These are phyloP conservation scores for Liasis olivaceus DNA, from an alignment of 2,797 vertebrate species.

Conservation along the genomic window DNA sequence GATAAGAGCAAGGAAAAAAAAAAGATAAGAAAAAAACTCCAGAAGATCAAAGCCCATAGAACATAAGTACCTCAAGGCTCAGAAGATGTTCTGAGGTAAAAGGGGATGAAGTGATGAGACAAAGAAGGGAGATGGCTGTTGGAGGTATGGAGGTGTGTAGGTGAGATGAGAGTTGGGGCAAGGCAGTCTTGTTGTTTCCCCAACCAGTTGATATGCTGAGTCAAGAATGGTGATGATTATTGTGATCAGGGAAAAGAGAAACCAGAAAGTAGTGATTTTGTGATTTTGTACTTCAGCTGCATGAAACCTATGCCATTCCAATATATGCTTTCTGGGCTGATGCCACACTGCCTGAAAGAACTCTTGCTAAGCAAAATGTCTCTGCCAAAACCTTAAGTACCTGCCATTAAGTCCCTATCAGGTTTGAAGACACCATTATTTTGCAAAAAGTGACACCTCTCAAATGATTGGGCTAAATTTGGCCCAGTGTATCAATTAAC, in stretches of 20 bases:
- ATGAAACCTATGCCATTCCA: conserved; percentile 7
- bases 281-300: conserved; percentile 3
- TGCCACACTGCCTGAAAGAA: conserved; percentile 46
- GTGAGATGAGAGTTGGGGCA: background rate
- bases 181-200: no score
- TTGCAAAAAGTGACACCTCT: conserved; percentile 42
- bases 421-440: conserved; percentile 49
- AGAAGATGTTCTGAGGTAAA: background rate
- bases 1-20: background rate
- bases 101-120: background rate
- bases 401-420: conserved; percentile 43
- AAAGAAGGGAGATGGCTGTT: background rate
- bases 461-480: conserved; percentile 43
- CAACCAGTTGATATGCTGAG: background rate
- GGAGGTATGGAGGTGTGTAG: background rate
- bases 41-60: background rate
- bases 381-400: conserved; percentile 54
- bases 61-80: background rate
- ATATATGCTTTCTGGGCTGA: conserved; percentile 24
- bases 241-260: background rate
- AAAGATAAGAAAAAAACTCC: background rate
- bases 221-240: background rate
- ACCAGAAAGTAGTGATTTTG: no score
- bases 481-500: conserved; percentile 45
- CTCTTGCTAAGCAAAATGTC: conserved; percentile 41